Evolutionary conservation across 2,113 vertebrate species (phyloP).

Genomic region (Macroglossus sobrinus): DNA sequence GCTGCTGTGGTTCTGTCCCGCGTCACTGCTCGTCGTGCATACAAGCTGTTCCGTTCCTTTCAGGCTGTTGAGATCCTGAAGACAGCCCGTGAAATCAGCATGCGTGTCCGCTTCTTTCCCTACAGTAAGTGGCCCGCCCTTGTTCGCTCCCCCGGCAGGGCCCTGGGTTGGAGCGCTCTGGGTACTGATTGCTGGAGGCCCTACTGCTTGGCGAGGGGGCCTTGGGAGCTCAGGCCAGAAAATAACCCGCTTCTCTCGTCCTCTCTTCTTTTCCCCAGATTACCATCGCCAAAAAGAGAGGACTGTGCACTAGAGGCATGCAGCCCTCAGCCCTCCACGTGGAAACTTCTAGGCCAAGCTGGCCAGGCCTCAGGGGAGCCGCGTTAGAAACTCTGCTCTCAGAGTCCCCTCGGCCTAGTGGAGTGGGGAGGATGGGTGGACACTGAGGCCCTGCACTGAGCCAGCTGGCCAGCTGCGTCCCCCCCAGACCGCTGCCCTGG

Average conservation of each 20-base stretch:
- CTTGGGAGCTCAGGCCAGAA: neutral
- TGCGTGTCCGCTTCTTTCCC: constrained; percentile 98
- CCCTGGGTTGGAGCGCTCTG: constrained; percentile 14
- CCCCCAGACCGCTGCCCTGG: constrained; percentile 14
- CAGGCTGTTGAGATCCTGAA: constrained; percentile 99
- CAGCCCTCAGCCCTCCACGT: neutral
- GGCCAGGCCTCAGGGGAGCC: constrained; percentile 23
- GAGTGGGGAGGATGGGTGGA: neutral
- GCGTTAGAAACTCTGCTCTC: constrained; percentile 28
- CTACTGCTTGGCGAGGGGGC: neutral
- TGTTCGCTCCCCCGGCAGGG: neutral
- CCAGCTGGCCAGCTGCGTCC: neutral
- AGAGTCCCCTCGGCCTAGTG: neutral
- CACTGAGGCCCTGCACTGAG: neutral
- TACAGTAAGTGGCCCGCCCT: constrained; percentile 89
- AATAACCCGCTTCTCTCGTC: constrained; percentile 9
- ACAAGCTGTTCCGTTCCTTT: constrained; percentile 39
- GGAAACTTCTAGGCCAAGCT: constrained; percentile 37
- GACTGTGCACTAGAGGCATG: constrained; percentile 91
- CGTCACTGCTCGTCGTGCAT: constrained; percentile 8
- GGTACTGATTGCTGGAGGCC: neutral
- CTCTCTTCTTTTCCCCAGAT: constrained; percentile 82
- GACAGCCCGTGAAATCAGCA: constrained; percentile 95
- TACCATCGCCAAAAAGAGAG: constrained; percentile 98
- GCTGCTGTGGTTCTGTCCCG: neutral